phyloP scores from a whole-genome alignment of 2,888 invertebrate species.

The Labia minor region DNA sequence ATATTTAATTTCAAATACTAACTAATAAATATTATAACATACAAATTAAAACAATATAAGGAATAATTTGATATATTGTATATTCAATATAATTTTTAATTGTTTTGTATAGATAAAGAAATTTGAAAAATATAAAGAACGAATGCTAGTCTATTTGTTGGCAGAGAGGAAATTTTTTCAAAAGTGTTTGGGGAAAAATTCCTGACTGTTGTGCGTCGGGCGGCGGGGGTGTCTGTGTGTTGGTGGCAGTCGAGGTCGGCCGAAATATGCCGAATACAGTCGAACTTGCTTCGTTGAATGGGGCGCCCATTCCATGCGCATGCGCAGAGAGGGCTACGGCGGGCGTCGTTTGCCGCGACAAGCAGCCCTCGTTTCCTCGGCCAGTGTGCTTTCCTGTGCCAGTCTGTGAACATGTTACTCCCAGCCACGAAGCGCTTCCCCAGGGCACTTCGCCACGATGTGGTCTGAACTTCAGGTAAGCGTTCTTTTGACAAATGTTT shows the following conservation, averaged over 20 bases:
- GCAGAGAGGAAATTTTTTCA: too few relatives aligned
- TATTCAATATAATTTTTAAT: too few relatives aligned
- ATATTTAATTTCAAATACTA: too few relatives aligned
- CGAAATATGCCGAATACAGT: background rate
- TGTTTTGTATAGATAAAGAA: too few relatives aligned
- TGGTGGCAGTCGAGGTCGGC: background rate
- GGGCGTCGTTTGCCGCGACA: background rate
- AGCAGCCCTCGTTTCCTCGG: background rate
- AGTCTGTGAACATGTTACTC: background rate
- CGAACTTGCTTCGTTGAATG: background rate
- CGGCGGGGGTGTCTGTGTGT: background rate
- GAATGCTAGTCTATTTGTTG: too few relatives aligned
- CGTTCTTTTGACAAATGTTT: background rate
- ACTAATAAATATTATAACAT: too few relatives aligned
- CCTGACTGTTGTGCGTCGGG: background rate
- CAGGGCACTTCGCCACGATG: constrained; percentile 4
- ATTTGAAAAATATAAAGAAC: too few relatives aligned
- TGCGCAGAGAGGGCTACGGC: background rate
- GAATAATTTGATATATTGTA: too few relatives aligned
- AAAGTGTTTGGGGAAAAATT: background rate
- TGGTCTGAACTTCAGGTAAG: background rate
- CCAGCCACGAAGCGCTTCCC: background rate
- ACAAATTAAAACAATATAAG: too few relatives aligned
- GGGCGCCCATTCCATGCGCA: background rate
- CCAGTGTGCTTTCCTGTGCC: background rate